A percentile compares a stretch with the other conserved stretches of the same genome.
Conservation (phyloP, 2,113 vertebrate species). For the Oreochromis spilurus region DNA sequence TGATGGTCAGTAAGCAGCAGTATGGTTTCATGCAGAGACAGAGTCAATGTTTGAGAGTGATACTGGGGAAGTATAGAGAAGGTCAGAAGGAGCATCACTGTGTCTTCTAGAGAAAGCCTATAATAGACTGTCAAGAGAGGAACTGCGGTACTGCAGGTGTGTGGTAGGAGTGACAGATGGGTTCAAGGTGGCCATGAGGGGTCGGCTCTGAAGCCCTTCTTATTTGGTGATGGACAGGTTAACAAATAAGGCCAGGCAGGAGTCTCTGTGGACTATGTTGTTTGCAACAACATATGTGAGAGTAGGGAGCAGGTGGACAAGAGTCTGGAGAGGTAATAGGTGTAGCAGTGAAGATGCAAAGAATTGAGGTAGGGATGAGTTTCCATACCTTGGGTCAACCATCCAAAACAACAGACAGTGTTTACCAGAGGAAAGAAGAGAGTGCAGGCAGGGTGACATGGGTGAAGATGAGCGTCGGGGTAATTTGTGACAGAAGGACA, state of each 20-base stretch:
- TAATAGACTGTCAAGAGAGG: neutral
- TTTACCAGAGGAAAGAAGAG: neutral
- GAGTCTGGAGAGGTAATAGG: neutral
- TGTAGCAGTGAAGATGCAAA: neutral
- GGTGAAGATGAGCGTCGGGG: neutral
- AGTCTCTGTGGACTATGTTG: neutral
- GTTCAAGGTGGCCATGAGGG: neutral
- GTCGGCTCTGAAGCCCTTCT: neutral
- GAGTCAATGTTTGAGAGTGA: neutral
- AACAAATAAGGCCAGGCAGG: neutral
- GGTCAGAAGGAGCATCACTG: neutral
- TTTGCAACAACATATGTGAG: neutral
- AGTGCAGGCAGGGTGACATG: neutral
- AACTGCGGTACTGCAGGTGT: neutral
- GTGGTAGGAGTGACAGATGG: neutral
- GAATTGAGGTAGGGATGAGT: neutral
- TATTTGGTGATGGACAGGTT: neutral
- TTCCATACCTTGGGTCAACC: neutral
- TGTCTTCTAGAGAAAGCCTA: neutral
- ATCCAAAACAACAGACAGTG: neutral
- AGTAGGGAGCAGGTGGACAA: neutral
- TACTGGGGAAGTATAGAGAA: neutral
- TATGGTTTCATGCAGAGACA: neutral
- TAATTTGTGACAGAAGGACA: fast-evolving
- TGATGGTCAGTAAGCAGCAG: neutral